These are phyloP conservation scores for Drosophila kurseongensis DNA, from an alignment of 1,140 invertebrate genomes.

Conservation along the genomic window DNA sequence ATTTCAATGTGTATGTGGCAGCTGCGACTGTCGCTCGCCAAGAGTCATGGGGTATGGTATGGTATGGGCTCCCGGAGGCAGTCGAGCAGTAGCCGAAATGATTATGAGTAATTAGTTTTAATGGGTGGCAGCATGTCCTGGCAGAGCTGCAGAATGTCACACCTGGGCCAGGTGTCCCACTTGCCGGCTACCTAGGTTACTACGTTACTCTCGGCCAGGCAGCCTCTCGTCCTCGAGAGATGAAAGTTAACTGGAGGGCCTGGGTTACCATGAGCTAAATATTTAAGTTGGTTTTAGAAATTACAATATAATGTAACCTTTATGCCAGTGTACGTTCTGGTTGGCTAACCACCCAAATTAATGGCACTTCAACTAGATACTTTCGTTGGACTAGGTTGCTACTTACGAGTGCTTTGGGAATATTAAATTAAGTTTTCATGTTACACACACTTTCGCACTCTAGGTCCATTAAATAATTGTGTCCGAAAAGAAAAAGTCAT, in stretches of 20 bases:
- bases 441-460: not conserved
- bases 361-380: not conserved
- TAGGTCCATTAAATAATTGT: not conserved
- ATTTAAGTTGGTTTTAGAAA: constrained; percentile 24
- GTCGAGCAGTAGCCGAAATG: constrained; percentile 49
- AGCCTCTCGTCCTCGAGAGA: constrained; percentile 5
- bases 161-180: constrained; percentile 24
- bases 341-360: constrained; percentile 9
- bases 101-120: constrained; percentile 66
- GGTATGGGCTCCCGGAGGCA: constrained; percentile 10
- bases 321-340: not conserved
- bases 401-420: not conserved
- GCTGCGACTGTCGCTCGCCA: constrained; percentile 37
- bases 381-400: not conserved
- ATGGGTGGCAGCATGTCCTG: constrained; percentile 48
- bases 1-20: constrained; percentile 63
- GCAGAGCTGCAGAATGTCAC: constrained; percentile 31
- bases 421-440: constrained; percentile 1
- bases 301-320: constrained; percentile 17
- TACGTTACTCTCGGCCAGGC: constrained; percentile 4
- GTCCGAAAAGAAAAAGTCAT: not conserved
- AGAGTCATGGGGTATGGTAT: not conserved
- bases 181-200: not conserved
- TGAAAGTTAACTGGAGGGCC: constrained; percentile 15
- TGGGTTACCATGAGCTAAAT: constrained; percentile 24